These are phyloP conservation scores for Knipowitschia caucasica DNA, from an alignment of 2,797 vertebrate species.

Conservation along the genomic window DNA sequence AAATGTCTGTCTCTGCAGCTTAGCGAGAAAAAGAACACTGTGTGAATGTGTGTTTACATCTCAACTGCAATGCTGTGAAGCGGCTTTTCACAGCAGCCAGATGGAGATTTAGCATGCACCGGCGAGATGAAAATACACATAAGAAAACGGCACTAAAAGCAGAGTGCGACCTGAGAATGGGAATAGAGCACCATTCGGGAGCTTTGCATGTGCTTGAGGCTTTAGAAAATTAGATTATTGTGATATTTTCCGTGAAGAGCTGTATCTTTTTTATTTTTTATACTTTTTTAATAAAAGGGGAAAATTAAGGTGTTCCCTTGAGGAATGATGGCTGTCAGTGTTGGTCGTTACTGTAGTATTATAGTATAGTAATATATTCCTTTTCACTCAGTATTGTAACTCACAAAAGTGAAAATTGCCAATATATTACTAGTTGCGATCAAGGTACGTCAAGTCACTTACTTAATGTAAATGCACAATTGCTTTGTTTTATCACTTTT, in stretches of 20 bases:
- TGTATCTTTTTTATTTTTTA: too few relatives aligned
- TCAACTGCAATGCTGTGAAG: slow-evolving; percentile 70
- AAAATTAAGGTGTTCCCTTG: too few relatives aligned
- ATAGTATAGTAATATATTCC: too few relatives aligned
- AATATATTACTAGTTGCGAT: too few relatives aligned
- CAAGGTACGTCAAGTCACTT: too few relatives aligned
- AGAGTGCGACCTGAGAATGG: slow-evolving; percentile 15
- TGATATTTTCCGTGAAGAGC: background rate
- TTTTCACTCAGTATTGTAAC: too few relatives aligned
- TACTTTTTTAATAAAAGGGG: too few relatives aligned
- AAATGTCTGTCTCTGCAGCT: slow-evolving; percentile 71
- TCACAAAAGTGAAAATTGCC: too few relatives aligned
- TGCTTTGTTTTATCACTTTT: too few relatives aligned
- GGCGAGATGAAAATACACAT: slow-evolving; percentile 64
- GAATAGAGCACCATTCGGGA: background rate
- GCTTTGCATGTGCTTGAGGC: background rate
- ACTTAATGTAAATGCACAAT: too few relatives aligned
- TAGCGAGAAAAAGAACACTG: slow-evolving; percentile 70
- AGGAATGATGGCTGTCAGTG: too few relatives aligned
- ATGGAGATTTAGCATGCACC: slow-evolving; percentile 68
- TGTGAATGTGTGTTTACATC: slow-evolving; percentile 74
- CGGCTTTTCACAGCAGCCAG: slow-evolving; percentile 69
- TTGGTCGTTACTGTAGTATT: too few relatives aligned
- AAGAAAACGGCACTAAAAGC: slow-evolving; percentile 51
- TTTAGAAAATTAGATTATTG: background rate